Base-by-base conservation (phyloP, 2,888 invertebrate species). In the Kuschelorhynchus macadamiae region DNA sequence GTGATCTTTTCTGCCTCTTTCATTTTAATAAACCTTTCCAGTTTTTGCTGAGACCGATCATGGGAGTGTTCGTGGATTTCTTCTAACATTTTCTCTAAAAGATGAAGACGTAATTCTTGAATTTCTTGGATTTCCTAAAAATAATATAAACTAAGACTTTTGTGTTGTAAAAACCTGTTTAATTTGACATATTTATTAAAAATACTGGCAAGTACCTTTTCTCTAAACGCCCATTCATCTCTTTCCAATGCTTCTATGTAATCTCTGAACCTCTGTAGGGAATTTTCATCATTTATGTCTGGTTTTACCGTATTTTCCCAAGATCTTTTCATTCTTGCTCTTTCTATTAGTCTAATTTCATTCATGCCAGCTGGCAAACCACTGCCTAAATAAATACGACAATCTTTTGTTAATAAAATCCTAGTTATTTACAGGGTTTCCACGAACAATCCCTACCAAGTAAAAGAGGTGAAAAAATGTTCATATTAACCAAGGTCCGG, bases 171-270 rank as follows among this genome's bases (percentile, higher is more conserved):
- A 25, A 7, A 7, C 25, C 25, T 25, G n/a, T n/a, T 7, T 5
- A 7, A 25, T 25, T 5, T 25, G 25, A 25, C 25, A 25, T 25
- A 5, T 36, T 36, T 36, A 36, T 7, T 32, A n/a, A n/a, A n/a
- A n/a, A n/a, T n/a, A n/a, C n/a, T n/a, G n/a, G n/a, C n/a, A n/a
- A n/a, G 39, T 71, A 91, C 92, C 72, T 90, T 88, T 79, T 95
- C 94, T 67, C 95, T 87, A 57, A 92, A 91, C 8, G 91, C 87
- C 94, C 94, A 95, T 78, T 94, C 91, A 74, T 93, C 91, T 67
- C 90, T 87, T 81, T 95, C 95, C 71, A 95, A 87, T n/a, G 92
- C 91, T 50, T 88, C 88, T 71, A 95, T 87, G 76, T 94, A 88
- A n/a, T 84, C 85, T 11, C 88, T 85, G 2, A 90, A 84, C 52